These are phyloP conservation scores for Mobula birostris DNA, from an alignment of 2,113 vertebrate genomes.

Conservation along the genomic window DNA sequence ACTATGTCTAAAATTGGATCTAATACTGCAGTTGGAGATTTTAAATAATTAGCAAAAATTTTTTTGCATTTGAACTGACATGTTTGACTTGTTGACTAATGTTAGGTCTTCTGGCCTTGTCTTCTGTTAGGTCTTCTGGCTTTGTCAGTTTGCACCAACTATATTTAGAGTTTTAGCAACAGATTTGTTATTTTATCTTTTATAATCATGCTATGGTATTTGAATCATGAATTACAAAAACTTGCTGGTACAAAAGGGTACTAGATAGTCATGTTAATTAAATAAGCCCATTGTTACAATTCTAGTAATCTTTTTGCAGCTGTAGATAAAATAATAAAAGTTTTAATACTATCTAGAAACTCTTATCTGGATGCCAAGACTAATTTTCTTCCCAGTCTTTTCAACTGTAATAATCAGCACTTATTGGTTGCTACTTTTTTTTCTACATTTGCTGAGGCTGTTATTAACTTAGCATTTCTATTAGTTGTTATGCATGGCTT, in stretches of 20 bases:
- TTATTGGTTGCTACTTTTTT: neutral
- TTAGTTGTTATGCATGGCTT: neutral
- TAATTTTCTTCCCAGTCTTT: neutral
- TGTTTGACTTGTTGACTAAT: neutral
- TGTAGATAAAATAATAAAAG: neutral
- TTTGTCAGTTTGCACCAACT: neutral
- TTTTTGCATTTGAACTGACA: neutral
- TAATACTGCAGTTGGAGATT: neutral
- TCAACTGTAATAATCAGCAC: neutral
- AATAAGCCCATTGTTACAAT: neutral
- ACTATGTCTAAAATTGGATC: neutral
- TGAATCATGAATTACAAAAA: conserved; percentile 12
- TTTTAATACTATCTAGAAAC: neutral
- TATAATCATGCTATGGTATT: neutral
- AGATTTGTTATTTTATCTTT: neutral
- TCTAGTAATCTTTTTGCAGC: neutral
- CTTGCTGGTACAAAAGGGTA: neutral
- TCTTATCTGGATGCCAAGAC: neutral
- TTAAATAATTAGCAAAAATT: neutral
- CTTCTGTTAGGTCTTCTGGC: neutral
- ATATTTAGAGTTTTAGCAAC: neutral
- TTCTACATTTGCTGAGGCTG: neutral
- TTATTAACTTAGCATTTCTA: neutral
- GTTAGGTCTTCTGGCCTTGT: neutral
- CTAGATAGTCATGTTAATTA: neutral